Conservation (phyloP, 2,113 vertebrate genomes). For the Micronisus gabar region DNA sequence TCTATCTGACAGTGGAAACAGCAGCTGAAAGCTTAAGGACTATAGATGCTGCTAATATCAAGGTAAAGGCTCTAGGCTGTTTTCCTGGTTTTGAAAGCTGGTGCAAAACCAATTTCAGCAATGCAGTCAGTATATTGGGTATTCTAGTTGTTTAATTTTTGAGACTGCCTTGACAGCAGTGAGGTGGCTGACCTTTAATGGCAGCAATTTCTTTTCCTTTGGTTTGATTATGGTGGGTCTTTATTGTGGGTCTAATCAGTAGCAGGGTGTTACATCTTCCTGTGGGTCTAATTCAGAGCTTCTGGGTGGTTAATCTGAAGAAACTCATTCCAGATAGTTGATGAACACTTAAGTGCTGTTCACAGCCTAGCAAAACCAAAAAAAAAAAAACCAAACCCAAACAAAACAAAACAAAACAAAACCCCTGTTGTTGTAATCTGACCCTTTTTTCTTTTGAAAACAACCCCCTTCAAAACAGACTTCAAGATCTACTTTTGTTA, state of each 20-base stretch:
- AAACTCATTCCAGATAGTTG: background rate
- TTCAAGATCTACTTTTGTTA: background rate
- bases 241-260: background rate
- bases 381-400: too few species aligned
- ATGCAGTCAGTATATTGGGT: background rate
- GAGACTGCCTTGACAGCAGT: background rate
- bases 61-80: background rate
- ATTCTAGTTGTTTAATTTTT: background rate
- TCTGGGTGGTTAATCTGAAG: background rate
- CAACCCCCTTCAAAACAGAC: background rate
- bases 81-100: background rate
- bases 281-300: background rate
- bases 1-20: background rate
- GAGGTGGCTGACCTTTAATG: background rate
- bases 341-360: background rate
- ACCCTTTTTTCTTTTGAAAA: background rate
- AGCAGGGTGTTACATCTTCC: background rate
- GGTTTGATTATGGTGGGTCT: background rate
- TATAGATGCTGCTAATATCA: background rate
- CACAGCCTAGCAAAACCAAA: background rate
- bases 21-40: background rate
- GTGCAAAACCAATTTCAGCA: background rate
- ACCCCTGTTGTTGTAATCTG: background rate
- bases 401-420: too few species aligned
- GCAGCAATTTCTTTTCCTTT: background rate